Conservation (phyloP, 2,797 vertebrate genomes). For the Gastrophryne carolinensis region DNA sequence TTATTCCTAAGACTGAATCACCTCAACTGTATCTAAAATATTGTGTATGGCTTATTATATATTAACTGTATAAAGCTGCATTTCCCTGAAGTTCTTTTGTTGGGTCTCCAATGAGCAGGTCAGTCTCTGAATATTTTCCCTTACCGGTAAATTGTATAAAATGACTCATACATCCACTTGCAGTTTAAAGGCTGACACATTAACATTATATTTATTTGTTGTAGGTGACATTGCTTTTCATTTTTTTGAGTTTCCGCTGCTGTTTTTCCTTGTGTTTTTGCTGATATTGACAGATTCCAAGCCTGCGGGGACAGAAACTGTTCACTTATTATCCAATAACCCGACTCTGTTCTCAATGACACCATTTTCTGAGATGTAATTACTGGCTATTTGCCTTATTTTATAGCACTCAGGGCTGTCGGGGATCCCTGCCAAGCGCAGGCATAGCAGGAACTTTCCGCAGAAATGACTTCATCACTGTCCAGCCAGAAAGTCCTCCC, state of each 20-base stretch:
- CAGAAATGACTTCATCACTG: conserved; percentile 49
- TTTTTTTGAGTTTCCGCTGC: neutral
- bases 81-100: too few relatives aligned
- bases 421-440: conserved; percentile 27
- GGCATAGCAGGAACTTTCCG: conserved; percentile 37
- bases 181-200: neutral
- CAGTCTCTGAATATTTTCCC: too few relatives aligned
- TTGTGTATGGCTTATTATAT: too few relatives aligned
- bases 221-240: neutral
- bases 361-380: conserved; percentile 44
- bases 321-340: conserved; percentile 43
- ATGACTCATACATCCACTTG: neutral
- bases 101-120: too few relatives aligned
- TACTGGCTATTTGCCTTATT: conserved; percentile 26
- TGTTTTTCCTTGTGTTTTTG: conserved; percentile 4
- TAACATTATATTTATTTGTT: neutral
- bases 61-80: too few relatives aligned
- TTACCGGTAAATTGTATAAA: too few relatives aligned
- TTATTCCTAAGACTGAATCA: too few relatives aligned
- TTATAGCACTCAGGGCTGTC: conserved; percentile 27
- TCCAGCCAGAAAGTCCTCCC: conserved; percentile 37
- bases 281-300: conserved; percentile 18
- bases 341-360: conserved; percentile 37
- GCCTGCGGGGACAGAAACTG: conserved; percentile 5
- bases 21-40: too few relatives aligned